Conservation (phyloP, 2,797 vertebrate species). For the Forpus xanthops region DNA sequence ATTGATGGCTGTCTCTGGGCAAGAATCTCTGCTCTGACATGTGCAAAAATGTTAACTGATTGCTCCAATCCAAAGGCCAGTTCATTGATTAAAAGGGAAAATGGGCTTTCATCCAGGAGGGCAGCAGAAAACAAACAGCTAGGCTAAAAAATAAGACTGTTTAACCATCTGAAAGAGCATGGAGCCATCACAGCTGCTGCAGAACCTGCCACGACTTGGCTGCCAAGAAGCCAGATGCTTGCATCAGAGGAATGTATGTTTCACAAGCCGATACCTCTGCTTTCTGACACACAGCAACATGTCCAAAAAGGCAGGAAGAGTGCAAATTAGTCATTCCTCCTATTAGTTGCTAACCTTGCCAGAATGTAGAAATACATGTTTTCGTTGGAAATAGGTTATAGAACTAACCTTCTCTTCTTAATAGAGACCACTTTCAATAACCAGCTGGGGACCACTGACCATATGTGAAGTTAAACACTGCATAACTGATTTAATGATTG, state of each 20-base stretch:
- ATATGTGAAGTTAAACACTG: neutral
- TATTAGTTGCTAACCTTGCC: neutral
- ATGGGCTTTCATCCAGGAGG: constrained; percentile 59
- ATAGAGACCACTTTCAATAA: neutral
- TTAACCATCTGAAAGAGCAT: constrained; percentile 68
- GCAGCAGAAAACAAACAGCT: constrained; percentile 44
- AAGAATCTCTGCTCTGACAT: constrained; percentile 16
- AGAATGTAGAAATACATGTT: neutral
- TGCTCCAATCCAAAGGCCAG: neutral
- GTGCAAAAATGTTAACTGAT: constrained; percentile 38
- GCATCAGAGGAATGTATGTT: constrained; percentile 61
- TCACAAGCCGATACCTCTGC: constrained; percentile 57
- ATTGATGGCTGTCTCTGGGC: neutral
- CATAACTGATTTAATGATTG: neutral
- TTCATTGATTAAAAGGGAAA: constrained; percentile 57
- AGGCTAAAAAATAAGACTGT: constrained; percentile 53
- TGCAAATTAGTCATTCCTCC: neutral
- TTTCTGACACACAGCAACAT: constrained; percentile 4
- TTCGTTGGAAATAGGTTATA: neutral
- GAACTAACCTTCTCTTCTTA: neutral
- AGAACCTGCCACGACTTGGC: constrained; percentile 69
- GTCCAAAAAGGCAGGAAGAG: neutral
- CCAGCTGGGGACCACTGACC: neutral
- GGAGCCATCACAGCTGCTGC: constrained; percentile 66
- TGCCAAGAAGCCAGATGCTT: constrained; percentile 71